phyloP scores from a whole-genome alignment of 2,888 invertebrate species.

The Myopa tessellatipennis region DNA sequence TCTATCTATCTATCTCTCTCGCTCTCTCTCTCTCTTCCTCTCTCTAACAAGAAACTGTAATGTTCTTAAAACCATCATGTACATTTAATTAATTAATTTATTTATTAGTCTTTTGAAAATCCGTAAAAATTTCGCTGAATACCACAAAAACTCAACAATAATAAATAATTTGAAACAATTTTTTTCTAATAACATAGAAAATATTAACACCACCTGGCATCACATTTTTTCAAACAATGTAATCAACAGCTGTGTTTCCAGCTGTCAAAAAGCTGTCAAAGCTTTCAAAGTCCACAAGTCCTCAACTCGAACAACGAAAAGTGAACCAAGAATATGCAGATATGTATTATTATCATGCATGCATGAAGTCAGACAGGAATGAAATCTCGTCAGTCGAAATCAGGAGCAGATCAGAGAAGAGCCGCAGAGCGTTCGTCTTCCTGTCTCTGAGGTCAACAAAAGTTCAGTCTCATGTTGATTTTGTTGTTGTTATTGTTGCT shows the following conservation, averaged over 20 bases:
- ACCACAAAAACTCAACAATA: no score
- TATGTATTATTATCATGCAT: conserved; percentile 3
- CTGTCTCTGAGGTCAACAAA: conserved; percentile 22
- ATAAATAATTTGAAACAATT: no score
- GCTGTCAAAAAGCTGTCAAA: background rate
- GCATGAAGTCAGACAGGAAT: background rate
- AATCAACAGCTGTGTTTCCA: conserved; percentile 22
- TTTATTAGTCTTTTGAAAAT: no score
- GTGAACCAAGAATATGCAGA: conserved; percentile 22
- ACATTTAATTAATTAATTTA: no score
- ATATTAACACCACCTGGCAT: background rate
- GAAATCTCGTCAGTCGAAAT: conserved; percentile 11
- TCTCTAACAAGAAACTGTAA: no score
- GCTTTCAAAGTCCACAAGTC: no score
- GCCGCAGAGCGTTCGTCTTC: background rate
- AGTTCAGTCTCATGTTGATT: background rate
- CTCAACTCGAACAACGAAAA: background rate
- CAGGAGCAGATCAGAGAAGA: background rate
- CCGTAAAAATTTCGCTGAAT: no score
- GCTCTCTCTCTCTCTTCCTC: no score
- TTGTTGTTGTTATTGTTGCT: background rate
- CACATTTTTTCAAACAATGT: background rate
- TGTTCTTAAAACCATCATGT: no score
- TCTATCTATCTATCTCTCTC: background rate
- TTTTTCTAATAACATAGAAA: no score